Base-by-base conservation (phyloP, 2,888 invertebrate genomes). In the Leptura quadrifasciata region DNA sequence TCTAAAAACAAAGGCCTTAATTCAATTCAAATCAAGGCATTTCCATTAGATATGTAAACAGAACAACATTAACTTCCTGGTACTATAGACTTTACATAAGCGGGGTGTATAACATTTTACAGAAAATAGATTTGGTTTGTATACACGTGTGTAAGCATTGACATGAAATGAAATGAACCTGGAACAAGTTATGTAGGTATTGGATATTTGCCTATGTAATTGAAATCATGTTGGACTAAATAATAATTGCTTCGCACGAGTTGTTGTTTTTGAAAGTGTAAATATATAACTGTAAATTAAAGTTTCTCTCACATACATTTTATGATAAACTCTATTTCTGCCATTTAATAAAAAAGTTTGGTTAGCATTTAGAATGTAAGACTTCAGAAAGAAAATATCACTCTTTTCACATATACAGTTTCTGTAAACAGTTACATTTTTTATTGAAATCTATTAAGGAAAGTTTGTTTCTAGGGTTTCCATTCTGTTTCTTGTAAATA, bases 381-480 rank as follows among this genome's bases (percentile, higher is more conserved):
- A n/a, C 47, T 47, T 47, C 47, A 47, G 47, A 47, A 47, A 47
- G 47, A 47, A 39, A 47, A 47, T 47, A 47, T n/a, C 12, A 47
- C n/a, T 9, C 31, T 31, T 39, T 39, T 39, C 35, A 8, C 35
- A 39, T 39, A 10, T 39, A n/a, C n/a, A 12, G 47, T 47, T 47
- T 15, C 47, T 47, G 47, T n/a, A 47, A 47, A 47, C 47, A 47
- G 47, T 47, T 47, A 47, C n/a, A 47, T n/a, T n/a, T 47, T 47
- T 15, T 47, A n/a, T 47, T 47, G n/a, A 6, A 47, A 47, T 47
- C 47, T 47, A 47, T 47, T 47, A 47, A n/a, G 47, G 47, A 47
- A 47, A 47, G n/a, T 47, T 47, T 47, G n/a, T 47, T 47, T 2
- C 5, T 12, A 47, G 5, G 47, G 47, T 5, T 47, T 47, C 47